These are phyloP conservation scores for Apodemus sylvaticus DNA, from an alignment of 2,113 vertebrate genomes.

Conservation along the genomic window DNA sequence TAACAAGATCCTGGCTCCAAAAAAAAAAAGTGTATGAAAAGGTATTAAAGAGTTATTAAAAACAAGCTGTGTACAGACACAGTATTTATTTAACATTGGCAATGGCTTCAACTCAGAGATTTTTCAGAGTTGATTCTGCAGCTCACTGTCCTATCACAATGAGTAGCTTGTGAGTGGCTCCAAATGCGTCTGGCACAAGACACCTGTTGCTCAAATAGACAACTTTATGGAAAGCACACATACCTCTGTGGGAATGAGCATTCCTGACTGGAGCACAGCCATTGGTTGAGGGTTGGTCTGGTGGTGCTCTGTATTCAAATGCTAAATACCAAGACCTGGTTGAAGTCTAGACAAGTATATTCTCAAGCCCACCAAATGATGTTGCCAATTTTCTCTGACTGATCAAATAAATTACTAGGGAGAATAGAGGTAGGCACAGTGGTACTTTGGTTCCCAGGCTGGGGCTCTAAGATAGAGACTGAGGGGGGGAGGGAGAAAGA, in stretches of 20 bases:
- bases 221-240: not conserved
- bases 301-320: too few species aligned
- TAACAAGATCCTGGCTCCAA: not conserved
- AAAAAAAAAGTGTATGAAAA: not conserved
- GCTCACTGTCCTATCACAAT: not conserved
- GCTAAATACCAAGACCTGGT: too few species aligned
- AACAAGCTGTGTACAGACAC: not conserved
- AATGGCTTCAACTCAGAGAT: not conserved
- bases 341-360: too few species aligned
- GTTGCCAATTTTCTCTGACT: too few species aligned
- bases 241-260: not conserved
- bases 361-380: too few species aligned
- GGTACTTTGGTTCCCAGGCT: too few species aligned
- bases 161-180: not conserved
- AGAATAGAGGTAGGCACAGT: too few species aligned
- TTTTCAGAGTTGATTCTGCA: slow-evolving; percentile 15
- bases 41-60: not conserved
- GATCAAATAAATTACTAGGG: too few species aligned
- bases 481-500: too few species aligned
- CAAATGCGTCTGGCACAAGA: slow-evolving; percentile 12
- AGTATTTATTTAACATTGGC: not conserved
- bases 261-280: not conserved
- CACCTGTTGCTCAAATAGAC: not conserved
- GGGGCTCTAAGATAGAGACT: too few species aligned
- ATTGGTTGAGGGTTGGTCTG: too few species aligned